These are phyloP conservation scores for Haplochromis burtoni DNA, from an alignment of 2,113 vertebrate genomes.

Conservation along the genomic window DNA sequence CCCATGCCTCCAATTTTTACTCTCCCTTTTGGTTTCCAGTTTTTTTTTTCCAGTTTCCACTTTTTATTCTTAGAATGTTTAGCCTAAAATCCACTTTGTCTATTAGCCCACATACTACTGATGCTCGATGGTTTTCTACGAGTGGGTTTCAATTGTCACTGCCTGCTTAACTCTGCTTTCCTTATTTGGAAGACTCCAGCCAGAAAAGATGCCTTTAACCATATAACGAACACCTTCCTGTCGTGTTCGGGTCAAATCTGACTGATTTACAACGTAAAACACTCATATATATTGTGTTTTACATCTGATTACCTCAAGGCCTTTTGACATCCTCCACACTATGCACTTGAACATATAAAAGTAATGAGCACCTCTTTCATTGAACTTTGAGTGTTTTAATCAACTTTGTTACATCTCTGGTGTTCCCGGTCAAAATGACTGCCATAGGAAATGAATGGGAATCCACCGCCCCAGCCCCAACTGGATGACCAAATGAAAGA, in stretches of 20 bases:
- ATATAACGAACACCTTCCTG: background rate
- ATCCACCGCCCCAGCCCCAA: accelerated
- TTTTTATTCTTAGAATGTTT: background rate
- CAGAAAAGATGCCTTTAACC: background rate
- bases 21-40: background rate
- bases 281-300: background rate
- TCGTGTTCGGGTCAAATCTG: accelerated
- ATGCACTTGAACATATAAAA: background rate
- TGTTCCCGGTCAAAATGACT: background rate
- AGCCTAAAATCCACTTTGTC: background rate
- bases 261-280: accelerated
- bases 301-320: background rate
- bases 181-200: background rate
- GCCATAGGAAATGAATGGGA: background rate
- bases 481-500: background rate
- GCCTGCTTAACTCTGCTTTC: background rate
- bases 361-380: accelerated
- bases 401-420: background rate
- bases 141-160: background rate
- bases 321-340: background rate
- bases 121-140: background rate
- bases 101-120: background rate
- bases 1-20: accelerated
- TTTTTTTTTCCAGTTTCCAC: background rate
- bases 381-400: background rate